phyloP scores from a whole-genome alignment of 2,113 vertebrate species.

The Verasper variegatus region DNA sequence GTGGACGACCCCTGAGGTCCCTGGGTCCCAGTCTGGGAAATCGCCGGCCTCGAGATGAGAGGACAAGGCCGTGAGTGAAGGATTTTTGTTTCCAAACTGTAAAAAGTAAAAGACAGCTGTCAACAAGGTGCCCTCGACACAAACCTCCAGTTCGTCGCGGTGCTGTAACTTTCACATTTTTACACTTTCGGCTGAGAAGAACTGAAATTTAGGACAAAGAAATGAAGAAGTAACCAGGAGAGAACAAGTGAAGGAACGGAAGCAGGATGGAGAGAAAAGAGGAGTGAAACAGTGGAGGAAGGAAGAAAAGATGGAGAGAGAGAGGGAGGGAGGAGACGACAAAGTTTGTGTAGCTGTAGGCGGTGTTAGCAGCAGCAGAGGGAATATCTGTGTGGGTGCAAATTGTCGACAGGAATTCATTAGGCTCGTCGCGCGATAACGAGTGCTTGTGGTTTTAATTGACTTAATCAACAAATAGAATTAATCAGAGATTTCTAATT shows the following conservation, averaged over 20 bases:
- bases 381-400: conserved; percentile 77
- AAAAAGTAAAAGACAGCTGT: background rate
- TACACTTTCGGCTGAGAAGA: too few species aligned
- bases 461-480: conserved; percentile 88
- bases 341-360: conserved; percentile 61
- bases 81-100: background rate
- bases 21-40: background rate
- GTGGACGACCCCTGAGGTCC: background rate
- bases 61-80: conserved; percentile 3
- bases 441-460: conserved; percentile 86
- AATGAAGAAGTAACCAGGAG: too few species aligned
- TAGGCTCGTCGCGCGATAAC: conserved; percentile 83
- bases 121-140: background rate
- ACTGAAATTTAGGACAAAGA: too few species aligned
- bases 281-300: background rate
- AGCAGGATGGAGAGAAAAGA: background rate
- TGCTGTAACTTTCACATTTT: too few species aligned
- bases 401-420: conserved; percentile 82
- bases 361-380: conserved; percentile 48
- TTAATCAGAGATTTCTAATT: conserved; percentile 87
- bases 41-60: conserved; percentile 10
- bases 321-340: background rate
- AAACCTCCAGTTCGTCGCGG: background rate
- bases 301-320: too few species aligned
- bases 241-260: background rate